phyloP scores from a whole-genome alignment of 2,888 invertebrate genomes.

The Petrolisthes manimaculis region DNA sequence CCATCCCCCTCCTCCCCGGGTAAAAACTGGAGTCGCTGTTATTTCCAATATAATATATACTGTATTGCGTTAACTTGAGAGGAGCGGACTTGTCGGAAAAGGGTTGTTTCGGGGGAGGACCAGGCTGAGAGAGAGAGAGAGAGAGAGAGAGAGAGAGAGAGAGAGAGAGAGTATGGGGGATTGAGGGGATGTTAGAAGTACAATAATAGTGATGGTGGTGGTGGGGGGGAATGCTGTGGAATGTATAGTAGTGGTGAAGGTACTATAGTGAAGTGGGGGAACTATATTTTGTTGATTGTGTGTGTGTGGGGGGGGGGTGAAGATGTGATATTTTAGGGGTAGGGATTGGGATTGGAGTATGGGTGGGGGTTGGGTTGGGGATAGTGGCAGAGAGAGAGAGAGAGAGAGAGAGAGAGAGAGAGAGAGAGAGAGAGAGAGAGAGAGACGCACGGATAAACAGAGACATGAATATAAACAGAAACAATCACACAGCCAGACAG shows the following conservation, averaged over 20 bases:
- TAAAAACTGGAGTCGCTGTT: constrained; percentile 38
- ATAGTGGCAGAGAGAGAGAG: too few species aligned
- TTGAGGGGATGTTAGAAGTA: constrained; percentile 1
- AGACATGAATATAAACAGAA: neutral
- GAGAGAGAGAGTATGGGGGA: constrained; percentile 3
- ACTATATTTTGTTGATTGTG: neutral
- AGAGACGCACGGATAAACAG: neutral
- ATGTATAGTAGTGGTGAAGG: neutral
- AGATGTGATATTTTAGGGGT: neutral
- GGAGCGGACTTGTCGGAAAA: neutral
- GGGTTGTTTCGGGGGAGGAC: neutral
- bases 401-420: too few species aligned
- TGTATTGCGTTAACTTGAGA: constrained; percentile 40
- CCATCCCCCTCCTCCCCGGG: constrained; percentile 26
- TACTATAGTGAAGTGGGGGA: neutral
- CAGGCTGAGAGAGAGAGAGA: neutral
- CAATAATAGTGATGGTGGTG: neutral
- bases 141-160: constrained; percentile 10
- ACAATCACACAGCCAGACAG: neutral
- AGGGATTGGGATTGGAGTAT: too few species aligned
- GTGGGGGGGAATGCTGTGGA: too few species aligned
- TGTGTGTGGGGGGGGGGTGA: neutral
- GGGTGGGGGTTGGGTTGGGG: neutral
- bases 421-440: constrained; percentile 11
- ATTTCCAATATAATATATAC: constrained; percentile 47